Evolutionary conservation across 1,140 invertebrate genomes (phyloP), one percentile per base, ranked within the genome.

Genomic region (Diorhabda elongata): DNA sequence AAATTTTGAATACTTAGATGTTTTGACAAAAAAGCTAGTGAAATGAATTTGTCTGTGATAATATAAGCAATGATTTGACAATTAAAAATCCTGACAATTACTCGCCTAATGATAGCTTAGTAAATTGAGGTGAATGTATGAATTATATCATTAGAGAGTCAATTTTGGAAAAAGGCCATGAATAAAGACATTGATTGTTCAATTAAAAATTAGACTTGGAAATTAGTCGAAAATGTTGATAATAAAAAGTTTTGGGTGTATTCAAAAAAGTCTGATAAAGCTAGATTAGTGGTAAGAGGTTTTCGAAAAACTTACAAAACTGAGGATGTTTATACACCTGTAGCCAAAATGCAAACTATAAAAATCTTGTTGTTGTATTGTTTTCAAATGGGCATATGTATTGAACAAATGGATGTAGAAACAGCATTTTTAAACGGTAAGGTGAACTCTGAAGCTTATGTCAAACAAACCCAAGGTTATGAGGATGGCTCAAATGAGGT

Each of bases 1-100:
- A 60, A 78, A 80, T 64, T 77, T 80, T 71, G 66, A 76, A 60
- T 73, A 77, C 70, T 76, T 79, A 66, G 26, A 26, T 72, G 79
- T 73, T 44, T 69, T 79, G 59, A 67, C 74, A 45, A 76, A 74
- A 71, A 69, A 78, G 77, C 73, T 26, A 26, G 26, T 26, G 26
- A 26, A 1, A 26, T 26, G 26, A 26, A 26, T 26, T 26, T 26
- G 26, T 26, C 26, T 26, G 26, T 26, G 26, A 26, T 26, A 26
- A 26, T 26, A 26, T 26, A 1, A 26, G 26, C 26, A 26, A 26
- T 26, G 1, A 26, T 26, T 26, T 26, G 26, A 26, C 0, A 26
- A 26, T 26, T 26, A 26, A 26, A 26, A 26, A 26, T 26, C 26
- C 26, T 26, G 26, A 26, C 26, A 26, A 26, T 26, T 26, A 26